These are phyloP conservation scores for Siphonodentalium dalli DNA, from an alignment of 2,888 invertebrate genomes.

Conservation along the genomic window DNA sequence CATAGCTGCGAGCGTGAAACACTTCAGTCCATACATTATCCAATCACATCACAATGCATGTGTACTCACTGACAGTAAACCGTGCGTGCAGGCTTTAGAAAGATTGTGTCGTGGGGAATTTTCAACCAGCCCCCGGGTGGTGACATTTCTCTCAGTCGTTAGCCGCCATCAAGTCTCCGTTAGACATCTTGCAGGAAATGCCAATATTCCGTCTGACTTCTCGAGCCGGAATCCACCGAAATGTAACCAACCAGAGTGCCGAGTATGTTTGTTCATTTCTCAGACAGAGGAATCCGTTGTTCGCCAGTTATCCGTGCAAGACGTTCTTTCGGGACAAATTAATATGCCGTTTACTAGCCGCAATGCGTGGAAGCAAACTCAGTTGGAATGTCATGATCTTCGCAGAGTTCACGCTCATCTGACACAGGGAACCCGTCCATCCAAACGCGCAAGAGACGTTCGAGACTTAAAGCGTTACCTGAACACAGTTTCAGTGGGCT, in stretches of 20 bases:
- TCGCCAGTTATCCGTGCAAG: conserved; percentile 1
- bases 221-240: conserved; percentile 22
- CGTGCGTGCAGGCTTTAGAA: conserved; percentile 9
- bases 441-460: conserved; percentile 7
- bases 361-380: conserved; percentile 17
- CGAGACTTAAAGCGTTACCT: conserved; percentile 28
- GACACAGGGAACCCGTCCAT: conserved; percentile 13
- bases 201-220: conserved; percentile 24
- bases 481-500: conserved; percentile 6
- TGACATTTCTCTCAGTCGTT: conserved; percentile 21
- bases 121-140: conserved; percentile 20
- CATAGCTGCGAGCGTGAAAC: conserved; percentile 14
- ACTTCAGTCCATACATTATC: conserved; percentile 22
- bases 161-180: conserved; percentile 24
- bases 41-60: conserved; percentile 12
- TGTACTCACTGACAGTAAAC: conserved; percentile 11
- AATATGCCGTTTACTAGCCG: conserved; percentile 22
- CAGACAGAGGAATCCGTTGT: conserved; percentile 24
- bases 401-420: conserved; percentile 26
- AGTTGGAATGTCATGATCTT: conserved; percentile 22
- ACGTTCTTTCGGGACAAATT: conserved; percentile 3
- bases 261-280: conserved; percentile 5
- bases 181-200: conserved; percentile 13
- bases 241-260: conserved; percentile 16
- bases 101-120: conserved; percentile 20